These are phyloP conservation scores for Caenorhabditis angaria DNA, from an alignment of 2,888 invertebrate genomes.

Conservation along the genomic window DNA sequence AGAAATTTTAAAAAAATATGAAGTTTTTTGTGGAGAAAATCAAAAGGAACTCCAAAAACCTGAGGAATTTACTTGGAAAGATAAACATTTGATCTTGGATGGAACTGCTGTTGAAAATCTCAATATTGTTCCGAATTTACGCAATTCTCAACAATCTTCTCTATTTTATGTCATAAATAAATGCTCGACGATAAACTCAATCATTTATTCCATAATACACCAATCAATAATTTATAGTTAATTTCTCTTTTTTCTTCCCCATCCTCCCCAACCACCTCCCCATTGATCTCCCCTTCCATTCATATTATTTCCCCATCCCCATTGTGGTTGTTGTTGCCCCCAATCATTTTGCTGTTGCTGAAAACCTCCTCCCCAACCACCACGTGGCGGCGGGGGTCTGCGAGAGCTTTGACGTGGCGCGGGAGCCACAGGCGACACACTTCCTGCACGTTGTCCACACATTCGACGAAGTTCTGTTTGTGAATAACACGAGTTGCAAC, in stretches of 20 bases:
- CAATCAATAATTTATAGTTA: constrained; percentile 28
- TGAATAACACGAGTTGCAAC: constrained; percentile 50
- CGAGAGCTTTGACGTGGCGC: constrained; percentile 17
- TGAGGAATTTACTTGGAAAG: constrained; percentile 46
- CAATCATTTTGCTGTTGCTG: constrained; percentile 4
- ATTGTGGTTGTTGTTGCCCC: constrained; percentile 21
- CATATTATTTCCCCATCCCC: constrained; percentile 11
- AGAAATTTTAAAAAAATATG: constrained; percentile 74
- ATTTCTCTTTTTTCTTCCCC: constrained; percentile 35
- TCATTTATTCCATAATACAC: constrained; percentile 5
- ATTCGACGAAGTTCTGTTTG: constrained; percentile 47
- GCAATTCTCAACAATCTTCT: constrained; percentile 74
- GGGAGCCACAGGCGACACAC: constrained; percentile 38
- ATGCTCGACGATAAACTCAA: constrained; percentile 83
- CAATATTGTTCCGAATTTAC: constrained; percentile 74
- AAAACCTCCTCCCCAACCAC: constrained; percentile 23
- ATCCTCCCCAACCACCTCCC: constrained; percentile 22
- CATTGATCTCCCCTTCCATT: constrained; percentile 22
- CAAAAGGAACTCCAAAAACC: too few relatives aligned
- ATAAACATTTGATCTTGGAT: constrained; percentile 81
- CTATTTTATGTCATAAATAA: constrained; percentile 84
- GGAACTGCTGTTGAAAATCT: constrained; percentile 88
- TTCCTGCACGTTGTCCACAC: constrained; percentile 42
- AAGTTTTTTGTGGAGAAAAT: background rate
- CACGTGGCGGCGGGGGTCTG: constrained; percentile 21